These are phyloP conservation scores for Meloidogyne hapla DNA, from an alignment of 1,140 invertebrate species.

Conservation along the genomic window DNA sequence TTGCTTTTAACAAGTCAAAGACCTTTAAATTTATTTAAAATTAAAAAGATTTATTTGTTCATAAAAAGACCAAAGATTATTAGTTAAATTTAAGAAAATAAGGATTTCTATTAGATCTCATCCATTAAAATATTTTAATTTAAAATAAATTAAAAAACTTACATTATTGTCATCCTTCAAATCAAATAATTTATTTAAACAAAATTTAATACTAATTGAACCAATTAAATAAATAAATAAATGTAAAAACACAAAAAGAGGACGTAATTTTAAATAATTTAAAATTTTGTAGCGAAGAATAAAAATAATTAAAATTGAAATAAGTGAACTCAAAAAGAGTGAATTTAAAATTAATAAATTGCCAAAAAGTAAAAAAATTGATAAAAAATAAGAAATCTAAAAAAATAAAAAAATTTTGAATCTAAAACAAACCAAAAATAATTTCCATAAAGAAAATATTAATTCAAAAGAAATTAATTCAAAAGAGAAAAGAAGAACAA, in stretches of 20 bases:
- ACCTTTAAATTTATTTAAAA: conserved; percentile 60
- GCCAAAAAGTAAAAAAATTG: conserved; percentile 69
- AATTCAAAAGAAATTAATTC: conserved; percentile 53
- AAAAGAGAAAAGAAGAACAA: conserved; percentile 20
- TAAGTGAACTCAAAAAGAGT: conserved; percentile 67
- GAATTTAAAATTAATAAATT: conserved; percentile 74
- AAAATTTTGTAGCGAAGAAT: conserved; percentile 62
- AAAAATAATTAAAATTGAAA: conserved; percentile 62
- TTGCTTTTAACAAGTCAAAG: conserved; percentile 75
- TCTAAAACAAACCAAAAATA: conserved; percentile 58
- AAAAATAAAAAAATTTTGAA: conserved; percentile 65
- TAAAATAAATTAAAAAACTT: not conserved
- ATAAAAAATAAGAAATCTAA: conserved; percentile 48
- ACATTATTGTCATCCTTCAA: conserved; percentile 73
- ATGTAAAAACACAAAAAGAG: conserved; percentile 43
- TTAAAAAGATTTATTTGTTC: too few relatives aligned
- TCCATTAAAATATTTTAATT: conserved; percentile 11
- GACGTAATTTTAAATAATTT: conserved; percentile 14
- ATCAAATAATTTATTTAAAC: conserved; percentile 65
- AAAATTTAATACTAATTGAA: conserved; percentile 64
- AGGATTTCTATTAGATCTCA: too few relatives aligned
- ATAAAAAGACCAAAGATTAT: too few relatives aligned
- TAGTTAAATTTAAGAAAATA: too few relatives aligned
- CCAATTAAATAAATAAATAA: conserved; percentile 57
- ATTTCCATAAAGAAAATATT: conserved; percentile 47